Conservation (phyloP, 2,888 invertebrate genomes). For the Xylota sylvarum region DNA sequence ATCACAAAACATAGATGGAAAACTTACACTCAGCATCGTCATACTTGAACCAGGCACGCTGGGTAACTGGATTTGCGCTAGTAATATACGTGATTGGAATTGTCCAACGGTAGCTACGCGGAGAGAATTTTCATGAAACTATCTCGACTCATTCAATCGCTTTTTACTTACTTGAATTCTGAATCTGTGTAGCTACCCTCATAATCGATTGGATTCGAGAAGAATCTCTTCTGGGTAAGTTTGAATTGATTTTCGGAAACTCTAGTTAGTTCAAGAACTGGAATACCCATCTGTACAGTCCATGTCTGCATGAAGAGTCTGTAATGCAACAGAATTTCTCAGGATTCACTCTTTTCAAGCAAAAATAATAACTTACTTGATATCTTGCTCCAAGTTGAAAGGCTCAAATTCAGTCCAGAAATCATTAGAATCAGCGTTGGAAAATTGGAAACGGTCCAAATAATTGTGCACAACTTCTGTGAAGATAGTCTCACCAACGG, state of each 20-base stretch:
- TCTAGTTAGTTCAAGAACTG: constrained; percentile 88
- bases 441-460: constrained; percentile 88
- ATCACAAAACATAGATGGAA: neutral
- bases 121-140: constrained; percentile 24
- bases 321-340: constrained; percentile 30
- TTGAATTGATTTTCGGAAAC: constrained; percentile 85
- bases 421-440: constrained; percentile 93
- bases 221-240: constrained; percentile 91
- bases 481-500: constrained; percentile 89
- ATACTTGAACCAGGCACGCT: constrained; percentile 83
- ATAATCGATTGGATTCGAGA: constrained; percentile 88
- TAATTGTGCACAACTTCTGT: constrained; percentile 90
- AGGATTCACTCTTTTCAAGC: neutral
- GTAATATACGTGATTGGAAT: constrained; percentile 93
- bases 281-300: constrained; percentile 95
- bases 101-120: constrained; percentile 92
- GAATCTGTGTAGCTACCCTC: constrained; percentile 85
- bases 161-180: constrained; percentile 85
- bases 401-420: constrained; percentile 87
- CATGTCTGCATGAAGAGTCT: constrained; percentile 93
- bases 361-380: constrained; percentile 82
- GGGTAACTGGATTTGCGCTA: constrained; percentile 84
- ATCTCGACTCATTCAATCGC: neutral
- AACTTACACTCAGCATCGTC: constrained; percentile 81
- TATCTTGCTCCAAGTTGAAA: constrained; percentile 85